Percentiles rank a stretch among this genome's conserved stretches.
These are phyloP conservation scores for Sphenodon punctatus DNA, from an alignment of 2,797 vertebrate species.

Conservation along the genomic window DNA sequence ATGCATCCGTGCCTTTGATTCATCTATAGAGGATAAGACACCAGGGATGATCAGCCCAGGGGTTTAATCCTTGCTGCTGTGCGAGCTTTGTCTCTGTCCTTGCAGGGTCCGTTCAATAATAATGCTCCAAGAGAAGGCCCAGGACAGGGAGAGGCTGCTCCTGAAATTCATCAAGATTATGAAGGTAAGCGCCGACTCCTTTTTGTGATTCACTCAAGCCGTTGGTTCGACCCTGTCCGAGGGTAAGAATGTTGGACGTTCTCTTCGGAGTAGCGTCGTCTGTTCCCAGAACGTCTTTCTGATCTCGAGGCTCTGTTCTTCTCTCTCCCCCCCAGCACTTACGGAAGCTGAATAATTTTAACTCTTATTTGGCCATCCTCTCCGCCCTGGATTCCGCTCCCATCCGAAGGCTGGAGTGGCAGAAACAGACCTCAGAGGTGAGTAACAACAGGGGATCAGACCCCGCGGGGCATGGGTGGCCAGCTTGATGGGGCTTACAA, in stretches of 20 bases:
- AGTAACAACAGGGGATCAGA: slow-evolving; percentile 17
- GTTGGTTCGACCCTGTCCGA: neutral
- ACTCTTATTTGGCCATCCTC: slow-evolving; percentile 97
- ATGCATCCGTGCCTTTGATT: too few species aligned
- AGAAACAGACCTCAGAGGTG: slow-evolving; percentile 99
- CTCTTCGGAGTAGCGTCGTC: neutral
- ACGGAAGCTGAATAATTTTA: slow-evolving; percentile 98
- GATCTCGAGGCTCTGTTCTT: neutral
- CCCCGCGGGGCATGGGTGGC: too few species aligned
- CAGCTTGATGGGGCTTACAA: too few species aligned
- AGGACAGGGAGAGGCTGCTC: slow-evolving; percentile 95
- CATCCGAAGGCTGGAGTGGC: slow-evolving; percentile 97
- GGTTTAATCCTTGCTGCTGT: neutral
- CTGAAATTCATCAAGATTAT: slow-evolving; percentile 99
- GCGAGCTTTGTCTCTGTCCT: neutral
- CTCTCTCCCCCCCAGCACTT: slow-evolving; percentile 84
- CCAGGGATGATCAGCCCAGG: too few species aligned
- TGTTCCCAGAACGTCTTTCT: neutral
- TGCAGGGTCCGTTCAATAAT: slow-evolving; percentile 97
- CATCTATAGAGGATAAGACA: too few species aligned
- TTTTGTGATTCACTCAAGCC: neutral
- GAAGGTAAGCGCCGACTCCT: slow-evolving; percentile 82
- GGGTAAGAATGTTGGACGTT: neutral
- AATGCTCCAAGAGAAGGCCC: slow-evolving; percentile 97
- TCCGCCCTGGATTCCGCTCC: slow-evolving; percentile 97